phyloP scores from a whole-genome alignment of 2,113 vertebrate species.

The Poecile atricapillus region DNA sequence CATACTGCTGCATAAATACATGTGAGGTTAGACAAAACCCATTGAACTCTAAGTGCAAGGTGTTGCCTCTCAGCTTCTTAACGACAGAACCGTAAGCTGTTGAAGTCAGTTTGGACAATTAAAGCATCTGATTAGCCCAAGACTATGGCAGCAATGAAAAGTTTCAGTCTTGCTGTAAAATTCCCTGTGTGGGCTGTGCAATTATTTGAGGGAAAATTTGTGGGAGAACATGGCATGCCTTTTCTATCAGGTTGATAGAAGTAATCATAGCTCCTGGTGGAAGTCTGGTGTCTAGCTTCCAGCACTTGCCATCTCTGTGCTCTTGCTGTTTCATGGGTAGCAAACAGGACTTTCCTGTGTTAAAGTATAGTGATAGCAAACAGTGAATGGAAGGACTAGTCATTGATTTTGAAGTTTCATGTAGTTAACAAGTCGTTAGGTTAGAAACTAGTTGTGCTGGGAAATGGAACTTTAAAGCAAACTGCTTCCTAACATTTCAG shows the following conservation, averaged over 20 bases:
- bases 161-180: neutral
- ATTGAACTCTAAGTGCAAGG: neutral
- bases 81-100: neutral
- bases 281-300: neutral
- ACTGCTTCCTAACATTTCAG: neutral
- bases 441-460: neutral
- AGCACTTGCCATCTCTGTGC: neutral
- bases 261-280: neutral
- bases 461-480: neutral
- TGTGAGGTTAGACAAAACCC: neutral
- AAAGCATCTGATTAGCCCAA: neutral
- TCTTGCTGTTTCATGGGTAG: neutral
- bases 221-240: neutral
- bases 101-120: neutral
- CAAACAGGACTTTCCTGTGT: neutral
- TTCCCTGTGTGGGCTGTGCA: neutral
- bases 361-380: neutral
- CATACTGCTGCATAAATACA: neutral
- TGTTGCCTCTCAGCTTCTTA: neutral
- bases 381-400: neutral
- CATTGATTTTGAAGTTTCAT: neutral
- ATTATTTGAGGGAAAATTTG: neutral
- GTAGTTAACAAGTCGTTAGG: neutral
- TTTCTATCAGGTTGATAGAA: neutral
- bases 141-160: neutral